A percentile compares a stretch with the other conserved stretches of the same genome.
phyloP scores from a whole-genome alignment of 2,797 vertebrate species.

The Somateria mollissima region DNA sequence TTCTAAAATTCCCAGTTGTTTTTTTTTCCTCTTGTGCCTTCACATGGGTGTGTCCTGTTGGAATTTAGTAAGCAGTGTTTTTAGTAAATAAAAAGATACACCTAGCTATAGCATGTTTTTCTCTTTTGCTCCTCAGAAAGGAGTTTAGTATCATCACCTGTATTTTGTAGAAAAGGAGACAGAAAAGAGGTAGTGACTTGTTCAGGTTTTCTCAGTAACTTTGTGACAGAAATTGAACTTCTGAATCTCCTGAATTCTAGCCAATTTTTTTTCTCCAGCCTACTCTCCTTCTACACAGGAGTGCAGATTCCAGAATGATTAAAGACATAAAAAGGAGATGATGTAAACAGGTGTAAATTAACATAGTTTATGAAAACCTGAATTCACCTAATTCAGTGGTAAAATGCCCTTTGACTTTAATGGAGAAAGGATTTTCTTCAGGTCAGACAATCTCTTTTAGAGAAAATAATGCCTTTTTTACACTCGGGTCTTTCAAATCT shows the following conservation, averaged over 20 bases:
- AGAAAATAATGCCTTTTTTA: background rate
- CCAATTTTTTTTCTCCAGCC: constrained; percentile 45
- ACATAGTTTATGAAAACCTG: background rate
- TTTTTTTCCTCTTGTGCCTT: background rate
- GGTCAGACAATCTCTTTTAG: background rate
- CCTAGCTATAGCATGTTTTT: background rate
- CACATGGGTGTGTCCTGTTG: background rate
- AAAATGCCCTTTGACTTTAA: background rate
- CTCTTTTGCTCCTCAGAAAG: constrained; percentile 1
- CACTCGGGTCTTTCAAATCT: background rate
- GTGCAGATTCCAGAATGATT: constrained; percentile 26
- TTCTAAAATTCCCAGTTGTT: background rate
- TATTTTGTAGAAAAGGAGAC: constrained; percentile 13
- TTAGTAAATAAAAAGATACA: background rate
- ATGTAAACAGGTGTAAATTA: constrained; percentile 36
- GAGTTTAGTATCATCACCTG: constrained; percentile 1
- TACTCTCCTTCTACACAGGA: constrained; percentile 54
- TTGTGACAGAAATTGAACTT: constrained; percentile 36
- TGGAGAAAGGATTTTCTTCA: background rate
- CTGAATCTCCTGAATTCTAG: constrained; percentile 22
- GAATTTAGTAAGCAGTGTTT: background rate
- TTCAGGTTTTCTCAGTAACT: constrained; percentile 37
- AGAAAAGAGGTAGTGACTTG: constrained; percentile 23
- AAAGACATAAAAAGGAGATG: background rate
- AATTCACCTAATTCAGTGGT: background rate